These are phyloP conservation scores for Meloe dianella DNA, from an alignment of 2,888 invertebrate species.

Conservation along the genomic window DNA sequence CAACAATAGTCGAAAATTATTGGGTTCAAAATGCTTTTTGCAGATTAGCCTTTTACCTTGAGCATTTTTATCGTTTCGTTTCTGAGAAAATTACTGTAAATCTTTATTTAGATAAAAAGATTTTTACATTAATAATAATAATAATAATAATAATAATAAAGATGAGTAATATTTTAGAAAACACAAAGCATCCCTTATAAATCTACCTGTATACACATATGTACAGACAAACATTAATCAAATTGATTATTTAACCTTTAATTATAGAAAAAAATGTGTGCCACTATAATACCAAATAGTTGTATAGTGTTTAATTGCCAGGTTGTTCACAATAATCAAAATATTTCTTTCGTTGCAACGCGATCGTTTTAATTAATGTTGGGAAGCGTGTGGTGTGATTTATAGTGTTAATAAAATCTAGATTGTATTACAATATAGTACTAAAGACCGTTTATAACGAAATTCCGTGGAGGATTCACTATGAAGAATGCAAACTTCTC, in stretches of 20 bases:
- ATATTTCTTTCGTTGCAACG: not conserved
- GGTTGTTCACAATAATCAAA: not conserved
- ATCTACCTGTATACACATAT: not conserved
- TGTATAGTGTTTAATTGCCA: not conserved
- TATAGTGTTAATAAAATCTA: slow-evolving; percentile 3
- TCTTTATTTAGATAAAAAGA: not conserved
- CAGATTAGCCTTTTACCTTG: slow-evolving; percentile 30
- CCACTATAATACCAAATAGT: not conserved
- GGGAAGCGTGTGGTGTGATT: not conserved
- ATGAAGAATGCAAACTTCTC: no score
- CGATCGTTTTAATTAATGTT: not conserved
- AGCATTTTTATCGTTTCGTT: slow-evolving; percentile 12
- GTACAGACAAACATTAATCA: not conserved
- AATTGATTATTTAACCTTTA: not conserved
- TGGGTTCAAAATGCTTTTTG: slow-evolving; percentile 25
- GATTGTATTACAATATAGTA: not conserved
- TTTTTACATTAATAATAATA: no score
- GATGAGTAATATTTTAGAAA: not conserved
- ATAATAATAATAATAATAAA: no score
- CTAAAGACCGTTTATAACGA: no score
- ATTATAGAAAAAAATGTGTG: not conserved
- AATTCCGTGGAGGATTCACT: no score
- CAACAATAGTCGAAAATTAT: slow-evolving; percentile 33
- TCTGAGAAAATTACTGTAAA: not conserved
- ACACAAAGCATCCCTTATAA: not conserved